Percentiles rank a stretch among this genome's conserved stretches.
These are phyloP conservation scores for Glomeris marginata DNA, from an alignment of 2,888 invertebrate species.

Conservation along the genomic window DNA sequence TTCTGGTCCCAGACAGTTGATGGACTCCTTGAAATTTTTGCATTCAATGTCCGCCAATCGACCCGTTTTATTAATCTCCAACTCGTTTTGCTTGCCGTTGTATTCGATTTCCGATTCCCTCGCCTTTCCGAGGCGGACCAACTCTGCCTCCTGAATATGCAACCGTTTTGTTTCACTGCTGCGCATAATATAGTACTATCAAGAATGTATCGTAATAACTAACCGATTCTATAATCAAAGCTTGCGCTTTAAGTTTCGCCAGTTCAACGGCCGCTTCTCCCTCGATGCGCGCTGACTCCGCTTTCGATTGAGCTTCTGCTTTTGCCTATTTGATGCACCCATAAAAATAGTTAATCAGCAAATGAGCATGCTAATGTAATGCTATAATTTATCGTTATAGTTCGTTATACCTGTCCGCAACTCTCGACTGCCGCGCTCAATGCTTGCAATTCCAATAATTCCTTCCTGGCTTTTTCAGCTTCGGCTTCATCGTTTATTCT, in stretches of 20 bases:
- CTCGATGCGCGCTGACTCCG: constrained; percentile 34
- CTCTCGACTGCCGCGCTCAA: constrained; percentile 35
- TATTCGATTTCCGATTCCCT: constrained; percentile 33
- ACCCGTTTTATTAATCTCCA: constrained; percentile 28
- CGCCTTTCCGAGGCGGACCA: constrained; percentile 31
- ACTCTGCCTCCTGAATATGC: constrained; percentile 29
- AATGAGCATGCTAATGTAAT: neutral
- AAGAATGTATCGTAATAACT: constrained; percentile 17
- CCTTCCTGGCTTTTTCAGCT: constrained; percentile 33
- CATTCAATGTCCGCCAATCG: constrained; percentile 31
- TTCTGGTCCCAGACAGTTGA: constrained; percentile 31
- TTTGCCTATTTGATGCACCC: constrained; percentile 28
- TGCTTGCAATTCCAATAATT: constrained; percentile 32
- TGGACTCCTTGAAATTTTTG: constrained; percentile 31
- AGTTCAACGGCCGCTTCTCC: constrained; percentile 37
- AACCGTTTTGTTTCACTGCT: too few relatives aligned
- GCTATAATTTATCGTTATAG: neutral
- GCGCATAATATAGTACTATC: too few relatives aligned
- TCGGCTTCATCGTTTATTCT: constrained; percentile 35
- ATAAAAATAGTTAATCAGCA: too few relatives aligned
- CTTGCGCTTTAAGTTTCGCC: constrained; percentile 34
- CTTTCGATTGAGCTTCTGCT: constrained; percentile 35
- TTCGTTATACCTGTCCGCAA: constrained; percentile 27
- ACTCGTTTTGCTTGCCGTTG: constrained; percentile 30
- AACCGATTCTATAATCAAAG: constrained; percentile 34